Conservation (phyloP, 92 coral and sea anemone genomes). For the Chrysogorgia sp. region DNA sequence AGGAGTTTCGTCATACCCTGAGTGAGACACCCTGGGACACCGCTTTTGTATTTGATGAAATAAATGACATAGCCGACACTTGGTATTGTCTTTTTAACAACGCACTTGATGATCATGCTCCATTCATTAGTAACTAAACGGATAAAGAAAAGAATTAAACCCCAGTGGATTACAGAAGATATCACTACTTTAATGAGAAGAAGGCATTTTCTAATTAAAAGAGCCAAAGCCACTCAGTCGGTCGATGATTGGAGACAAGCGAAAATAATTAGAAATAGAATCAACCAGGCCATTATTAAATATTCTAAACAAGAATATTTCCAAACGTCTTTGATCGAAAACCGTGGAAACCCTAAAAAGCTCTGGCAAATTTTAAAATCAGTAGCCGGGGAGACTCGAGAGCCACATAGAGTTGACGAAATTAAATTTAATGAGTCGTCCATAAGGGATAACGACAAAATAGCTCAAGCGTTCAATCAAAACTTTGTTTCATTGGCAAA, state of each 20-base stretch:
- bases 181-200: no score
- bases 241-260: neutral
- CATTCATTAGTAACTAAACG: slow-evolving; percentile 19
- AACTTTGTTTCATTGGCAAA: no score
- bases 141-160: slow-evolving; percentile 19
- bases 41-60: slow-evolving; percentile 42
- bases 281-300: neutral
- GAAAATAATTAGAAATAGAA: slow-evolving; percentile 4
- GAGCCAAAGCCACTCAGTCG: slow-evolving; percentile 6
- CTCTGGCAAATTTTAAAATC: no score
- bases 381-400: no score
- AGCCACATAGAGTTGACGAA: no score
- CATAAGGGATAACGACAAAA: no score
- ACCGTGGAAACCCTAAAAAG: no score
- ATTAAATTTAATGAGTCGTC: no score
- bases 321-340: neutral
- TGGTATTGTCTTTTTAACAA: slow-evolving; percentile 38
- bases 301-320: slow-evolving; percentile 6
- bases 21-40: slow-evolving; percentile 48
- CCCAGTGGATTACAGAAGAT: neutral
- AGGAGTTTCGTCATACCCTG: slow-evolving; percentile 20
- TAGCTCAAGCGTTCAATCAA: no score
- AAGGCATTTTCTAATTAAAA: slow-evolving; percentile 4
- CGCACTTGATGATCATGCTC: slow-evolving; percentile 37
- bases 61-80: slow-evolving; percentile 25